A percentile compares a stretch with the other conserved stretches of the same genome.
These are phyloP conservation scores for Anniella stebbinsi DNA, from an alignment of 2,797 vertebrate genomes.

Conservation along the genomic window DNA sequence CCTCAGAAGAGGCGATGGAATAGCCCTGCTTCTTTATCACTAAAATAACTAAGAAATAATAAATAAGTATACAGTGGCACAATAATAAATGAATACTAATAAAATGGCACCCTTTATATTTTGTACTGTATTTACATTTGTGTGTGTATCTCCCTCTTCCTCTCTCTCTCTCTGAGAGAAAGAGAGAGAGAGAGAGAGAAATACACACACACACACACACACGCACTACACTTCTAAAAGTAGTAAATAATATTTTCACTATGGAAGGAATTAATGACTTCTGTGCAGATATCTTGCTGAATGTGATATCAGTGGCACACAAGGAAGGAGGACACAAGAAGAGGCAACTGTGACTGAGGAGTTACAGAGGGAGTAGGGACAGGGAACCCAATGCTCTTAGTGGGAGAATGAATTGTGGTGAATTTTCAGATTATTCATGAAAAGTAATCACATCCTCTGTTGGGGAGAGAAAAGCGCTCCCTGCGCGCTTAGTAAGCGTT, in stretches of 20 bases:
- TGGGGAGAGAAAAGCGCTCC: no score
- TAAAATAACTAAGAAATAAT: not conserved
- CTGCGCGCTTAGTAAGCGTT: no score
- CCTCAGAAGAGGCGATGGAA: no score
- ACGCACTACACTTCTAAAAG: not conserved
- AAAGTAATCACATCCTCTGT: not conserved
- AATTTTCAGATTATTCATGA: not conserved
- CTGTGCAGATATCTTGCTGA: not conserved
- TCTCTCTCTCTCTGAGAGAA: no score
- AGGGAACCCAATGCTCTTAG: no score
- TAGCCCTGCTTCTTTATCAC: not conserved
- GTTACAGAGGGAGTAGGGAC: no score
- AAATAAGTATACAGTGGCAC: not conserved
- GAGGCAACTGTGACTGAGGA: no score
- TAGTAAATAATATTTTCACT: not conserved
- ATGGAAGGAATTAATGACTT: not conserved
- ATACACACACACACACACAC: not conserved
- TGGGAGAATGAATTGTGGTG: not conserved
- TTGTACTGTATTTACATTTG: not conserved
- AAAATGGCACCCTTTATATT: conserved; percentile 17
- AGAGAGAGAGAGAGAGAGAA: not conserved
- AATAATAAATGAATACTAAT: not conserved
- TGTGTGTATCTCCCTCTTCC: no score
- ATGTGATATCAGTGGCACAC: not conserved
- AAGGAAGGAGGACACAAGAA: not conserved